phyloP scores from a whole-genome alignment of 1,140 invertebrate genomes.

The Lycorma delicatula region DNA sequence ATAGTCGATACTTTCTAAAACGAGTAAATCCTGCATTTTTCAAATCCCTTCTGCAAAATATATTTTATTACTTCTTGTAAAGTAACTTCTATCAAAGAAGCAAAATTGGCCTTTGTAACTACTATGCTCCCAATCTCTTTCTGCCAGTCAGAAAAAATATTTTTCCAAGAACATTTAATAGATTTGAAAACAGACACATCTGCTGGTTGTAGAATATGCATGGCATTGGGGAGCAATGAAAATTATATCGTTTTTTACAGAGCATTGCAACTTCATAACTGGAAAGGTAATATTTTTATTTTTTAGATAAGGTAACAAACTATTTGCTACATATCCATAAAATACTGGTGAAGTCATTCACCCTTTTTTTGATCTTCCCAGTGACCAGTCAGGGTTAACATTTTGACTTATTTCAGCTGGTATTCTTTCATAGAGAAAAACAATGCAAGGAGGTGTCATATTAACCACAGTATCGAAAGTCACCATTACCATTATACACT shows the following conservation, averaged over 20 bases:
- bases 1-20: not conserved
- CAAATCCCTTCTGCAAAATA: not conserved
- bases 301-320: slow-evolving; percentile 31
- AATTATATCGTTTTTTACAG: slow-evolving; percentile 31
- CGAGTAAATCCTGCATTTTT: not conserved
- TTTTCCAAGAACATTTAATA: slow-evolving; percentile 31
- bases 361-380: not conserved
- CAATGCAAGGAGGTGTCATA: slow-evolving; percentile 1
- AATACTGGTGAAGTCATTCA: slow-evolving; percentile 22
- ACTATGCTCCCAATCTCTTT: not conserved
- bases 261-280: slow-evolving; percentile 26
- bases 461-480: not conserved
- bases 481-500: not conserved
- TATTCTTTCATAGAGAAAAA: not conserved
- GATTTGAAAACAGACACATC: slow-evolving; percentile 35
- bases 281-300: slow-evolving; percentile 29
- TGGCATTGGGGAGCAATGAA: slow-evolving; percentile 35
- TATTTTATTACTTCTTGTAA: not conserved
- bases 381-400: not conserved
- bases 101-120: not conserved
- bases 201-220: slow-evolving; percentile 34
- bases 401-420: not conserved
- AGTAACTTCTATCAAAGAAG: not conserved
- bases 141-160: slow-evolving; percentile 24
- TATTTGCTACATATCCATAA: slow-evolving; percentile 31